These are phyloP conservation scores for Fringilla coelebs DNA, from an alignment of 2,797 vertebrate species.

Conservation along the genomic window DNA sequence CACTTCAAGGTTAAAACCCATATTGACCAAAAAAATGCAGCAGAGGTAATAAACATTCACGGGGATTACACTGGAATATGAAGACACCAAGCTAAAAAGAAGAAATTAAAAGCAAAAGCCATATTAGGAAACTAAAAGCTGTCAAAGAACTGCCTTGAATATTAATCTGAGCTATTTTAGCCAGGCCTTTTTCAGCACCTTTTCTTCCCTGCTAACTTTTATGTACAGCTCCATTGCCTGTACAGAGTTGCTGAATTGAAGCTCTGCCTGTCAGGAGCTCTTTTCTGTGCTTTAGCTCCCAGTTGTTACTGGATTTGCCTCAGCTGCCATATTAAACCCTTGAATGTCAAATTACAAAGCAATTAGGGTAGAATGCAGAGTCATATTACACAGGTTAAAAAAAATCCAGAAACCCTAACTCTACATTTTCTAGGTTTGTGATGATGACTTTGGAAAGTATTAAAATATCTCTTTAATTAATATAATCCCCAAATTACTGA, in stretches of 20 bases:
- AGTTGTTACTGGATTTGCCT: conserved; percentile 11
- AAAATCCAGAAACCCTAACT: not conserved
- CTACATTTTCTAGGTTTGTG: not conserved
- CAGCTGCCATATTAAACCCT: not conserved
- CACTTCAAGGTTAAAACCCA: conserved; percentile 2
- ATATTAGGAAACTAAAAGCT: conserved; percentile 2
- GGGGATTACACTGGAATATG: not conserved
- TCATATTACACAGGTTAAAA: not conserved
- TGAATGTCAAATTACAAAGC: conserved; percentile 27
- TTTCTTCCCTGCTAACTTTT: conserved; percentile 48
- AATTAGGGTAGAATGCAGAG: not conserved
- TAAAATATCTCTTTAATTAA: not conserved
- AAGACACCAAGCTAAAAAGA: not conserved
- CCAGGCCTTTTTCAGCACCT: conserved; percentile 20
- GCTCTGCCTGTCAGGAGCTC: conserved; percentile 28
- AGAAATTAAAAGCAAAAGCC: conserved; percentile 36
- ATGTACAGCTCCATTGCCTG: not conserved
- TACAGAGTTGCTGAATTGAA: not conserved
- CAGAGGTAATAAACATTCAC: not conserved
- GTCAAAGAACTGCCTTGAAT: conserved; percentile 24
- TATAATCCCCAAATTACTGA: not conserved
- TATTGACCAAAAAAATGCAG: not conserved
- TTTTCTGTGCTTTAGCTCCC: conserved; percentile 1
- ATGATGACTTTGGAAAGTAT: not conserved
- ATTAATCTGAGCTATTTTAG: conserved; percentile 52